Conservation (phyloP, 2,888 invertebrate species). For the Hylaea fasciaria region DNA sequence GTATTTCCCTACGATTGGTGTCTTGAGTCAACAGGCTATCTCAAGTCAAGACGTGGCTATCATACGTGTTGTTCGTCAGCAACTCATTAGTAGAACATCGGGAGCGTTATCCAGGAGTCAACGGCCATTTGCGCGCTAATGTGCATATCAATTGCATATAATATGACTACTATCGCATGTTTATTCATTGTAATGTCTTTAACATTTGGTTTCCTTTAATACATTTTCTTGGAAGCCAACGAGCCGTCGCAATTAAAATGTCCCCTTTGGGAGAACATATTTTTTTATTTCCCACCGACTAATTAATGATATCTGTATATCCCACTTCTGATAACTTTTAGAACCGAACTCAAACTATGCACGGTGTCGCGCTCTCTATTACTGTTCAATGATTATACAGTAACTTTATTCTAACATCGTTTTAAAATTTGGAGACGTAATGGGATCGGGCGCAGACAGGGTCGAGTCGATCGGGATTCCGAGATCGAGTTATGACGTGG, state of each 20-base stretch:
- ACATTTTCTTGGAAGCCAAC: slow-evolving; percentile 22
- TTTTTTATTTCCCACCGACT: background rate
- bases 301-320: slow-evolving; percentile 5
- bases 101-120: slow-evolving; percentile 49
- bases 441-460: slow-evolving; percentile 47
- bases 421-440: slow-evolving; percentile 42
- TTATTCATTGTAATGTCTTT: slow-evolving; percentile 34
- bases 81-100: slow-evolving; percentile 41
- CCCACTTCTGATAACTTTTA: slow-evolving; percentile 10
- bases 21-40: slow-evolving; percentile 24
- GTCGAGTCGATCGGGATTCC: slow-evolving; percentile 58
- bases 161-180: slow-evolving; percentile 26
- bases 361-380: background rate
- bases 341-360: background rate
- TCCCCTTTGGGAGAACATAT: background rate
- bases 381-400: background rate
- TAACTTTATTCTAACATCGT: background rate
- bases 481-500: slow-evolving; percentile 80
- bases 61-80: slow-evolving; percentile 21
- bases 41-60: slow-evolving; percentile 13
- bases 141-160: slow-evolving; percentile 34
- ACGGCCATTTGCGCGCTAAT: slow-evolving; percentile 46
- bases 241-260: slow-evolving; percentile 11
- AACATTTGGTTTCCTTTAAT: slow-evolving; percentile 28
- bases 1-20: slow-evolving; percentile 2